Evolutionary conservation across 2,113 vertebrate genomes (phyloP).

Genomic region (Castor canadensis): DNA sequence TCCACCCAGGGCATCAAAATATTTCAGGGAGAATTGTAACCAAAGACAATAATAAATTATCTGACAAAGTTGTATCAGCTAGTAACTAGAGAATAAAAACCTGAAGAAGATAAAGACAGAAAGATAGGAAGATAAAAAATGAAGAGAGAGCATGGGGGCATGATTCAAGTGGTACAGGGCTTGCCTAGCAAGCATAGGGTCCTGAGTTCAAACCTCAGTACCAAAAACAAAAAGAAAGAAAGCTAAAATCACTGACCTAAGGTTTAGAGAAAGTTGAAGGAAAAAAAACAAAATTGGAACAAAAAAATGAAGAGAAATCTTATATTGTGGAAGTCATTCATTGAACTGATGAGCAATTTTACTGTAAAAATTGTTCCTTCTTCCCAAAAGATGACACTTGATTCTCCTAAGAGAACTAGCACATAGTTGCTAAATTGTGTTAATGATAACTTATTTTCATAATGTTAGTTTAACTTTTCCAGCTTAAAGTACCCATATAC

Average conservation of each 20-base stretch:
- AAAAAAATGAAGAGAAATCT: conserved; percentile 17
- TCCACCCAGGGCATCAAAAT: neutral
- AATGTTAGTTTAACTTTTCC: conserved; percentile 44
- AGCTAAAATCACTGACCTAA: no score
- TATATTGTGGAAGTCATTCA: conserved; percentile 33
- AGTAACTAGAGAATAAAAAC: conserved; percentile 5
- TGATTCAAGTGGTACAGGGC: no score
- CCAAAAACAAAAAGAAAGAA: no score
- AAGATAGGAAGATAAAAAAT: neutral
- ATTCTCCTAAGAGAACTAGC: conserved; percentile 21
- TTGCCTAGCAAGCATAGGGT: no score
- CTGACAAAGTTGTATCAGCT: neutral
- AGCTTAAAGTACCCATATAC: conserved; percentile 34
- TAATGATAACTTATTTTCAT: conserved; percentile 50
- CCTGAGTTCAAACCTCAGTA: no score
- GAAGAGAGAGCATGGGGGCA: no score
- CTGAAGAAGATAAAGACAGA: neutral
- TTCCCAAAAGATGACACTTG: conserved; percentile 4
- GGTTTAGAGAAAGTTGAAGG: conserved; percentile 24
- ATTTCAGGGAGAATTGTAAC: conserved; percentile 16
- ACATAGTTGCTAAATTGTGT: neutral
- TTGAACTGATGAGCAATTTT: conserved; percentile 26
- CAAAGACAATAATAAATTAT: conserved; percentile 27
- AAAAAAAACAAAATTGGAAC: no score
- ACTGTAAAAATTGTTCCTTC: neutral